Base-by-base conservation (phyloP, 2,797 vertebrate species). In the Alauda arvensis region DNA sequence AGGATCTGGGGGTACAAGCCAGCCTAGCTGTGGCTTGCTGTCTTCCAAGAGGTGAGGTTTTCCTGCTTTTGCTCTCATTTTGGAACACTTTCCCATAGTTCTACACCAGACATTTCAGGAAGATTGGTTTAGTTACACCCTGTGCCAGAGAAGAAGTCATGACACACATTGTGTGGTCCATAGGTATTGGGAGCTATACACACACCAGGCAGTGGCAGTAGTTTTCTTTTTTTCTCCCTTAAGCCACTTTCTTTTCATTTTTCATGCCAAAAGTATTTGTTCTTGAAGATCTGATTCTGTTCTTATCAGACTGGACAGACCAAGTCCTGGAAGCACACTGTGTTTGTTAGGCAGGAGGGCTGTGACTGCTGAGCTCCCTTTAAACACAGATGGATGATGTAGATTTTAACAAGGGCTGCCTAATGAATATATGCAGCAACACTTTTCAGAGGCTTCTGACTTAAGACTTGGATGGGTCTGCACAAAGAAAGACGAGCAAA, bases 381-480 rank as follows among this genome's bases (percentile, higher is more conserved):
- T 57, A 62, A 91, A 78, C 63, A 72, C 34, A 87, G 72, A 77
- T 37, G 42, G 74, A 76, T 52, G 29, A 72, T 19, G 43, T 1
- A 46, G 59, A 69, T 69, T 91, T 90, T 89, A 76, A 85, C 65
- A 59, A 40, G 84, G 55, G 48, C 52, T 78, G 11, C 48, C 62
- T 81, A 92, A 85, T 46, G 70, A 85, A 76, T 66, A 81, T 15
- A 85, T 28, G 48, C 79, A 88, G 59, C 34, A 75, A 87, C 74
- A 85, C 40, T 85, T 80, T 48, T 66, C 79, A 92, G 85, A 71
- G 45, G 48, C 76, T 86, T 90, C 40, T 87, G 78, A 81, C 74
- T 80, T 65, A 53, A 77, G 68, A 52, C 28, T 68, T 87, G 57
- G 80, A 75, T 56, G 52, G 53, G 31, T 76, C 60, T 85, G 56